Base-by-base conservation (phyloP, 2,888 invertebrate genomes). In the Subacronicta megacephala region DNA sequence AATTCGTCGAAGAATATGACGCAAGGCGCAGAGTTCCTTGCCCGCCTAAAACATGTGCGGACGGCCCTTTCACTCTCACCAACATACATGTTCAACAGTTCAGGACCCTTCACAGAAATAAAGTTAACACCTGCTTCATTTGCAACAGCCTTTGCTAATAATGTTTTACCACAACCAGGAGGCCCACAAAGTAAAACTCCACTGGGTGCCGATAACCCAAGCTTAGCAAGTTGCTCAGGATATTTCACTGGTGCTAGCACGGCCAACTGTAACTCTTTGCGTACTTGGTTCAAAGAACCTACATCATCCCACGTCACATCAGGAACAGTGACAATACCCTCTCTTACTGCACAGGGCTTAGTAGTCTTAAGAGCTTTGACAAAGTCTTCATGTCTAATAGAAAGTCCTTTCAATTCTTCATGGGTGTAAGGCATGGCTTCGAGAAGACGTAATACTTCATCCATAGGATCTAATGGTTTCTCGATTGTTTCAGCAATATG, bases 1-100 rank as follows among this genome's bases (percentile, higher is more conserved):
- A 99, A 95, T 91, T 99, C 99, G 85, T 99, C 99, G 84, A 99
- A 99, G 93, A 99, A 99, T 87, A 99, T 99, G 3, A 99, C 99
- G 85, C 99, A 99, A 0, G 99, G 99, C 0, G 98, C 96, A 0
- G 99, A 99, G 89, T 99, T 99, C 40, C 98, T 95, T 0, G 99
- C 99, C 67, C 99, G 95, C 84, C 98, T 97, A 86, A 99, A 99
- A 80, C 98, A 98, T 18, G 98, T 97, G n/a, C 99, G 95, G 0
- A 99, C 99, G 0, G 99, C 99, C 75, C 98, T 95, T 90, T 99
- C 99, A 90, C 99, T 99, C 92, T 99, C 99, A 58, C 99, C 99
- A 15, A 99, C 99, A 90, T 99, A 99, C 99, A 99, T 99, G 84
- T 99, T 99, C 55, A 99, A 95, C 50, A 99, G 91, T 90, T 99